Evolutionary conservation across 1,140 invertebrate genomes (phyloP).

Genomic region (Hyles euphorbiae): DNA sequence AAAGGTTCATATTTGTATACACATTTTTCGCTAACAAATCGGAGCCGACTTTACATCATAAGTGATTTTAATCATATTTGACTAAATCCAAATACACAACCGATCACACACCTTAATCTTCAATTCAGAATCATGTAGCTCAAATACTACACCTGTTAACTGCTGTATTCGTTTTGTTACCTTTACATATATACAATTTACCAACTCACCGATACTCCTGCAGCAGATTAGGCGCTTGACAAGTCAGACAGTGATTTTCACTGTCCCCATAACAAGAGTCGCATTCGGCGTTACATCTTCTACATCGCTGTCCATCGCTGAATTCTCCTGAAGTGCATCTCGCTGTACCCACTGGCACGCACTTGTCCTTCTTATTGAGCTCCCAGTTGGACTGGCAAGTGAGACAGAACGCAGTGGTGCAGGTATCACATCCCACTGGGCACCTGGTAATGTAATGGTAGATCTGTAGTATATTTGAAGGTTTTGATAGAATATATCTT

Average conservation of each 20-base stretch:
- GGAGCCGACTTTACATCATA: no score
- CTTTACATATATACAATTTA: background rate
- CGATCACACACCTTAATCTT: no score
- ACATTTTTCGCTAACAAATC: no score
- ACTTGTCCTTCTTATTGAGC: constrained; percentile 83
- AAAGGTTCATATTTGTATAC: no score
- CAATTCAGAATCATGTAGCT: no score
- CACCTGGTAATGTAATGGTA: constrained; percentile 74
- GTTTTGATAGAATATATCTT: no score
- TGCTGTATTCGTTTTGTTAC: no score
- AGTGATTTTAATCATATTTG: no score
- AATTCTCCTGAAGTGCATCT: constrained; percentile 79
- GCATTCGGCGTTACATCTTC: constrained; percentile 82
- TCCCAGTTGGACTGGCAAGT: constrained; percentile 83
- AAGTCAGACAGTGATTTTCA: constrained; percentile 82
- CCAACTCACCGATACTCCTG: constrained; percentile 75
- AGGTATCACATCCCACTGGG: constrained; percentile 83
- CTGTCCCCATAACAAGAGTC: constrained; percentile 83
- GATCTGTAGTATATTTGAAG: background rate
- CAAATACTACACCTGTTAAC: no score
- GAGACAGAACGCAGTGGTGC: constrained; percentile 80
- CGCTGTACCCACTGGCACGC: constrained; percentile 79
- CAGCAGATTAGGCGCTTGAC: constrained; percentile 79
- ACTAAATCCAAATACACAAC: no score
- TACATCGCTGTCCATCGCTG: constrained; percentile 75